phyloP scores from a whole-genome alignment of 2,113 vertebrate species.

The Osmerus mordax region DNA sequence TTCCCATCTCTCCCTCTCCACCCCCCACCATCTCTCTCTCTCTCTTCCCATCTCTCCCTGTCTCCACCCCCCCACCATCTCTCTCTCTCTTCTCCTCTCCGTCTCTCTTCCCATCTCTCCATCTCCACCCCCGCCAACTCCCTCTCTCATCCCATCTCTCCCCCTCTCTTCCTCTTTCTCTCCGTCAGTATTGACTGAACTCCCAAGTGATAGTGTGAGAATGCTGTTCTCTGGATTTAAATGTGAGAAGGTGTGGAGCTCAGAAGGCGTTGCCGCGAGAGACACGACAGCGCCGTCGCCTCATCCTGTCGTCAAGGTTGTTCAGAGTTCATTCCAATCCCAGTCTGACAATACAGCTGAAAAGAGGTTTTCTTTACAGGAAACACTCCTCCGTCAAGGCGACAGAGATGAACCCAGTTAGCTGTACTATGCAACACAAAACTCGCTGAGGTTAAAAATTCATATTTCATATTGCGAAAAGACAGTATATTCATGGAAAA shows the following conservation, averaged over 20 bases:
- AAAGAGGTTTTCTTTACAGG: background rate
- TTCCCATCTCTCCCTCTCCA: background rate
- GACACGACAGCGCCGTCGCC: no score
- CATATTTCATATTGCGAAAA: slow-evolving; percentile 35
- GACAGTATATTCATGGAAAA: slow-evolving; percentile 29
- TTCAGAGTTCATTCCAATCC: background rate
- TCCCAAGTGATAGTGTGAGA: no score
- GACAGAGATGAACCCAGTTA: slow-evolving; percentile 33
- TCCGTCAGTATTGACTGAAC: no score
- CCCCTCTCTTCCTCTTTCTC: background rate
- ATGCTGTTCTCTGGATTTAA: no score
- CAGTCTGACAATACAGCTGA: slow-evolving; percentile 17
- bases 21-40: background rate
- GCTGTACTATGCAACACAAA: slow-evolving; percentile 25
- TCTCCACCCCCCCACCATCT: background rate
- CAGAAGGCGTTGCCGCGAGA: no score
- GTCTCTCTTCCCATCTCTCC: no score
- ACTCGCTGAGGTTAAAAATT: slow-evolving; percentile 26
- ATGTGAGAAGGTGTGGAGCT: no score
- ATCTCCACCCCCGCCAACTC: background rate
- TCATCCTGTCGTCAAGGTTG: no score
- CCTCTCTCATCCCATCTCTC: background rate
- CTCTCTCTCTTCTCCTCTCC: background rate
- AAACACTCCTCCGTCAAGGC: slow-evolving; percentile 1
- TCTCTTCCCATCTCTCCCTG: no score